Evolutionary conservation across 2,888 invertebrate species (phyloP), one percentile per base, ranked within the genome.

Genomic region (Apodemia zela): DNA sequence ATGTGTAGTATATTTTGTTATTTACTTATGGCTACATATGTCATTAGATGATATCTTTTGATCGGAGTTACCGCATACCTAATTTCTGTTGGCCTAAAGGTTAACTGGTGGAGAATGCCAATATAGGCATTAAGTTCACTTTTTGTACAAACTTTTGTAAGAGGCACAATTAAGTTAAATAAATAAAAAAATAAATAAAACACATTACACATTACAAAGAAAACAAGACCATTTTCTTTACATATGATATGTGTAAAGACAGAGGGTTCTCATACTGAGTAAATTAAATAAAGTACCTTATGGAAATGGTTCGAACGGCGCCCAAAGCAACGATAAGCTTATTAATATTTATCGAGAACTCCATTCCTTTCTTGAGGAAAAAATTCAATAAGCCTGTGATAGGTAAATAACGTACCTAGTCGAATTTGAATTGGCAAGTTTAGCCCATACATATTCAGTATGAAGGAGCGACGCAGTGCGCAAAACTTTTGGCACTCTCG

Each of bases 401-500:
- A 78, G 80, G 79, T 80, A 81, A 80, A 85, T 81, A 84, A 81
- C 82, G 80, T 80, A 79, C 79, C 75, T 67, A 67, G 65, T 59
- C 68, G 69, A 82, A 87, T 85, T 87, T 82, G 82, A 87, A 87
- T 89, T 88, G 86, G 85, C 88, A 87, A 88, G 81, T 85, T 79
- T 74, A 73, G 69, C 71, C 81, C 83, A 88, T 87, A 88, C 87
- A 89, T 88, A 89, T 89, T 88, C 86, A 89, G 81, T 73, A 72
- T 68, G 72, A 71, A 70, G 70, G 68, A 78, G 79, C 80, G 84
- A 85, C 90, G 90, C 90, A 90, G 77, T 91, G 90, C 90, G 90
- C 85, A 86, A 90, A 89, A 87, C 75, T 89, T 89, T 89, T 90
- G 90, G 90, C 90, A 89, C 89, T 87, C 88, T 84, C 84, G 78